Conservation (phyloP, 1,140 invertebrate genomes). For the Sinella curviseta region DNA sequence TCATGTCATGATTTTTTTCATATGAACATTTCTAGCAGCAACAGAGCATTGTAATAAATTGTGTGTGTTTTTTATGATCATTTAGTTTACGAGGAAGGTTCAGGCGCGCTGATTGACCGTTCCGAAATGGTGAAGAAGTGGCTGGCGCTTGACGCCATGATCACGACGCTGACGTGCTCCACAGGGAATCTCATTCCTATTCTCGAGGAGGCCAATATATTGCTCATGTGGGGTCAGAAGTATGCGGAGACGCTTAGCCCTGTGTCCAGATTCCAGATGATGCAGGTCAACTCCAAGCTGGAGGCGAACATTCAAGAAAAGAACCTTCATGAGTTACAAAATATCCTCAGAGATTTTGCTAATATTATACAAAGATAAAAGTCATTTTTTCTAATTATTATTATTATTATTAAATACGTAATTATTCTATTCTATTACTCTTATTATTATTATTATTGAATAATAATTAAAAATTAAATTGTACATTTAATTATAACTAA, state of each 20-base stretch:
- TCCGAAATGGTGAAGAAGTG: conserved; percentile 48
- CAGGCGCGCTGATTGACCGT: conserved; percentile 36
- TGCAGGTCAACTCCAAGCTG: conserved; percentile 45
- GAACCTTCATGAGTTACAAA: conserved; percentile 48
- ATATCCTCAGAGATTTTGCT: conserved; percentile 46
- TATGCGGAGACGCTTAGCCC: conserved; percentile 47
- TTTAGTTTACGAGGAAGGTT: conserved; percentile 31
- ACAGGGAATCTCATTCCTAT: conserved; percentile 50
- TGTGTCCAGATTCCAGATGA: conserved; percentile 45
- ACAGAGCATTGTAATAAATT: neutral
- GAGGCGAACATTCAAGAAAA: conserved; percentile 47
- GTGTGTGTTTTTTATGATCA: too few species aligned
- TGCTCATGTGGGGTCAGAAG: conserved; percentile 47
- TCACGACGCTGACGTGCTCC: conserved; percentile 47
- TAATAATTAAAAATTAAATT: neutral
- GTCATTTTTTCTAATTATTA: conserved; percentile 21
- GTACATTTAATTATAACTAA: too few species aligned
- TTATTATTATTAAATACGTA: neutral
- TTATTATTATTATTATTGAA: neutral
- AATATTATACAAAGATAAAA: conserved; percentile 48
- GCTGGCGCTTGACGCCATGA: conserved; percentile 48
- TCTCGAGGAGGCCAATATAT: conserved; percentile 47
- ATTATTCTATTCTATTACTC: neutral
- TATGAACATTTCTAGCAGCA: too few species aligned
- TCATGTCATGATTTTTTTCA: too few species aligned